A percentile compares a stretch with the other conserved stretches of the same genome.
Conservation (phyloP, 2,888 invertebrate genomes). For the Tholera decimalis region DNA sequence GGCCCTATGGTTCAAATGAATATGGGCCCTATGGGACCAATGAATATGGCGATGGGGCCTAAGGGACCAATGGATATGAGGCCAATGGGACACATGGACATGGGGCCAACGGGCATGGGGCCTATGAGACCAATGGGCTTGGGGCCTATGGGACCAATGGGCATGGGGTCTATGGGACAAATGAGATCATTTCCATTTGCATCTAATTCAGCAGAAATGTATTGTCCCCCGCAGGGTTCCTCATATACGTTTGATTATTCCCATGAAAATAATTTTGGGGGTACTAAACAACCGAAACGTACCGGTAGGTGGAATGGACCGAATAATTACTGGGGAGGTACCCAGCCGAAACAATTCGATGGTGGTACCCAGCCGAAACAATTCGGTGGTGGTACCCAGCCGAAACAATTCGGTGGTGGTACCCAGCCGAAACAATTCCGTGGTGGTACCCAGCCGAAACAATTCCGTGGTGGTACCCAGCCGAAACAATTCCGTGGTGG, state of each 20-base stretch:
- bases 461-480: background rate
- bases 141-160: background rate
- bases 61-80: background rate
- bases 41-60: background rate
- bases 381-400: too few relatives aligned
- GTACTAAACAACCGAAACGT: too few relatives aligned
- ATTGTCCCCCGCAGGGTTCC: background rate
- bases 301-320: too few relatives aligned
- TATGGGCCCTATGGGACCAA: background rate
- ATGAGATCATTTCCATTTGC: background rate
- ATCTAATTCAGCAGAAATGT: background rate
- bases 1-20: background rate
- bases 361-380: background rate
- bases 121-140: background rate
- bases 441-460: background rate
- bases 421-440: background rate
- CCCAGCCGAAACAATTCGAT: background rate
- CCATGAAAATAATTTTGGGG: background rate
- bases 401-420: too few relatives aligned
- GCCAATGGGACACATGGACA: background rate
- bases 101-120: background rate
- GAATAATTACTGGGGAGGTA: background rate
- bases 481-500: background rate
- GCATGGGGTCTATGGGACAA: background rate
- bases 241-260: conserved; percentile 6